Percentiles rank a stretch among this genome's conserved stretches.
Evolutionary conservation across 1,140 invertebrate species (phyloP).

Genomic region (Caenorhabditis brenneri): DNA sequence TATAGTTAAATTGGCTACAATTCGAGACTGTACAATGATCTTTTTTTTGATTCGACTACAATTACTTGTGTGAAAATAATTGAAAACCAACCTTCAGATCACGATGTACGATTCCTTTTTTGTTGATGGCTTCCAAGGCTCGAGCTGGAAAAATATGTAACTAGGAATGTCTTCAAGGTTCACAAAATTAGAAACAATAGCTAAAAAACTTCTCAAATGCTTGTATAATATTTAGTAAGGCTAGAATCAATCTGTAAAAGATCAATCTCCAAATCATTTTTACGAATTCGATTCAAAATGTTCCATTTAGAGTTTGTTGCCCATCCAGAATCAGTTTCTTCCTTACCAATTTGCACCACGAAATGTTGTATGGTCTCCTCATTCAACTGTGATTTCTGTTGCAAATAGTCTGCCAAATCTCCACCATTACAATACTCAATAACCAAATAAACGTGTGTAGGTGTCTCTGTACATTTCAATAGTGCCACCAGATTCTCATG

Average conservation of each 20-base stretch:
- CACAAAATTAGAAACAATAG: no score
- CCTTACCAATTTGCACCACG: constrained; percentile 85
- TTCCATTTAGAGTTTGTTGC: not conserved
- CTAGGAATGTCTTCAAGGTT: no score
- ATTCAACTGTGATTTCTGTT: constrained; percentile 87
- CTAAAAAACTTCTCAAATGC: no score
- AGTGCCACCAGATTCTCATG: constrained; percentile 97
- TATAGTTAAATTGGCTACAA: no score
- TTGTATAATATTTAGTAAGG: no score
- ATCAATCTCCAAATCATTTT: no score
- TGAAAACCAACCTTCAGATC: constrained; percentile 80
- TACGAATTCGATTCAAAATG: not conserved
- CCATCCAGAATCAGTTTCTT: not conserved
- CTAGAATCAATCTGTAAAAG: no score
- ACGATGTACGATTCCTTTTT: constrained; percentile 95
- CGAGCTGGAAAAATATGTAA: constrained; percentile 78
- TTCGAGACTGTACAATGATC: no score
- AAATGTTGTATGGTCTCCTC: constrained; percentile 95
- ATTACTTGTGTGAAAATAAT: not conserved
- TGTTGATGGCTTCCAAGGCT: constrained; percentile 93
- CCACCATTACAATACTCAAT: constrained; percentile 99
- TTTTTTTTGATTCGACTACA: no score
- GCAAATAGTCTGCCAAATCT: constrained; percentile 94
- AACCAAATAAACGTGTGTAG: constrained; percentile 90
- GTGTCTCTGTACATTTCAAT: constrained; percentile 93